Evolutionary conservation across 2,113 vertebrate species (phyloP).

Genomic region (Mesitornis unicolor): DNA sequence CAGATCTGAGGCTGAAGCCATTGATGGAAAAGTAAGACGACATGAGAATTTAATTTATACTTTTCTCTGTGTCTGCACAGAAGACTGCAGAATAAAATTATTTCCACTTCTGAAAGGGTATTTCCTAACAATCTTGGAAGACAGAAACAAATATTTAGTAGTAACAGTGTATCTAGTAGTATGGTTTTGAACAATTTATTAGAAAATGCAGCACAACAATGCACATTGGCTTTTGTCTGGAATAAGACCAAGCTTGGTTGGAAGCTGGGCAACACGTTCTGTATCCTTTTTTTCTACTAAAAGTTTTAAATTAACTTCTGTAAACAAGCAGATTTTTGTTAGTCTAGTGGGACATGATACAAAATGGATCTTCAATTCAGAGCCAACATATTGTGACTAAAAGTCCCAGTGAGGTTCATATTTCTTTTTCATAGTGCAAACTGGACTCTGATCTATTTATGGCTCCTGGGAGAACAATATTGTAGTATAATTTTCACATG

Average conservation of each 20-base stretch:
- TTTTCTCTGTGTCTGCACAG: not conserved
- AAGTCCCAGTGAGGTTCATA: conserved; percentile 60
- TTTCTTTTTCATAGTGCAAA: conserved; percentile 63
- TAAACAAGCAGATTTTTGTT: conserved; percentile 55
- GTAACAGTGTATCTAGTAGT: too few species aligned
- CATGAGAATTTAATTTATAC: not conserved
- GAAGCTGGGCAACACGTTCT: conserved; percentile 32
- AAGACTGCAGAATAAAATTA: not conserved
- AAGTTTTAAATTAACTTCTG: conserved; percentile 62
- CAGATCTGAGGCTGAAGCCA: not conserved
- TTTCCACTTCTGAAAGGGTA: not conserved
- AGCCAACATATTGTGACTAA: conserved; percentile 60
- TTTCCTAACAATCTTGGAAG: not conserved
- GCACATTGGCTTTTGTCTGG: not conserved
- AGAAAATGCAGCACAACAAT: not conserved
- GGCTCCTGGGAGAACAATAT: conserved; percentile 60
- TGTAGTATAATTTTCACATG: conserved; percentile 54
- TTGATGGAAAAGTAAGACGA: not conserved
- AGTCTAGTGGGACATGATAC: conserved; percentile 12
- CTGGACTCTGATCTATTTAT: conserved; percentile 64
- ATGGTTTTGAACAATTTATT: not conserved
- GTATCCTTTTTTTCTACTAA: conserved; percentile 3
- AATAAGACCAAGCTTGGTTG: conserved; percentile 14
- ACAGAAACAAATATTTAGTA: not conserved
- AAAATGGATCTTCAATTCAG: conserved; percentile 71